Evolutionary conservation across 2,888 invertebrate genomes (phyloP), one percentile per base, ranked within the genome.

Genomic region (Lutraria lutraria): DNA sequence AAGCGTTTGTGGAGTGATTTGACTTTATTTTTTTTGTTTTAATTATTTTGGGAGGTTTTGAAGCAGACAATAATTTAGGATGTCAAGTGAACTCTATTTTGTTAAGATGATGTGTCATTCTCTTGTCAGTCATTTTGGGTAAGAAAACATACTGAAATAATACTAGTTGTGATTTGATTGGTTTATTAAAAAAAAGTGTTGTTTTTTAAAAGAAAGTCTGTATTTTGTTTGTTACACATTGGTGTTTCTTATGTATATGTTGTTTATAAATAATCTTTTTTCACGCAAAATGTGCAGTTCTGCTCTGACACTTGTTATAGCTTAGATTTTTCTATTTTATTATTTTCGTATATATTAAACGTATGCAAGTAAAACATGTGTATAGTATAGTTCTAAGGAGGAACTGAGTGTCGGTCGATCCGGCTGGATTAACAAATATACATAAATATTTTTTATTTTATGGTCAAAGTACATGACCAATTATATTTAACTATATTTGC

Each of bases 401-500:
- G 63, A 81, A 76, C 76, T 34, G 43, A 21, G 53, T 16, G 68
- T 88, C 89, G 88, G 89, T 91, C 89, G 89, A 87, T 68, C 87
- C 87, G 88, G 54, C 84, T 83, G 60, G 86, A 88, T 82, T 60
- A 88, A 89, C 84, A 91, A 88, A 92, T 88, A 83, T 88, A 81
- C 88, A 91, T 91, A 92, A 90, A 89, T 92, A 90, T 93, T 93
- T 94, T 94, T 94, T 94, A 93, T 94, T 94, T 94, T 93, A 88
- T 89, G 94, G 92, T 93, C 93, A 90, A n/a, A 86, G 87, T 88
- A 90, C 87, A 87, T 87, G 92, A 91, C 93, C 91, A 88, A 84
- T 89, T 93, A 92, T 89, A 89, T 93, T 91, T 88, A 88, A 93
- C 94, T 94, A 95, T 95, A 95, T 95, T 94, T 95, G 94, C 93